phyloP scores from a whole-genome alignment of 1,140 invertebrate species.

The Trypoxylus dichotomus region DNA sequence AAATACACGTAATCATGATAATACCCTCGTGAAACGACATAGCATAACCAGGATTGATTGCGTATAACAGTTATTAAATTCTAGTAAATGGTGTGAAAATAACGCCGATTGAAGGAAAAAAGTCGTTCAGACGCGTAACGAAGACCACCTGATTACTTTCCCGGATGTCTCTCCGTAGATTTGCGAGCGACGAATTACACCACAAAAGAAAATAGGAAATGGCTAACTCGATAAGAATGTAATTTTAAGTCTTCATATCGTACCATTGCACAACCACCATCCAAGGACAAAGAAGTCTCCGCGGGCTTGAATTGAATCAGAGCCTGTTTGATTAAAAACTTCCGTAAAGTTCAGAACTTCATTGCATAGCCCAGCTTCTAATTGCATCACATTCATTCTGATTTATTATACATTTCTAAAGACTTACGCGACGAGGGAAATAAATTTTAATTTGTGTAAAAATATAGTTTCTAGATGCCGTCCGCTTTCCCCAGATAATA shows the following conservation, averaged over 20 bases:
- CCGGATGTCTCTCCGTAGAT: background rate
- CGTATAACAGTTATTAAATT: too few relatives aligned
- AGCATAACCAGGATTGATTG: too few relatives aligned
- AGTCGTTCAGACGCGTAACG: background rate
- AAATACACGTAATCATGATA: too few relatives aligned
- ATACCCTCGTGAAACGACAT: too few relatives aligned
- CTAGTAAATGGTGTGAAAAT: background rate
- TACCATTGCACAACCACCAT: constrained; percentile 41
- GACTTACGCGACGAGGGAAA: constrained; percentile 13
- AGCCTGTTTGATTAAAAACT: constrained; percentile 49
- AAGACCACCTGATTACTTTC: background rate
- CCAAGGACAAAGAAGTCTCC: constrained; percentile 43
- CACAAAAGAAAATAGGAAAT: constrained; percentile 37
- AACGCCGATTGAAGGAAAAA: background rate
- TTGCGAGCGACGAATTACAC: constrained; percentile 19
- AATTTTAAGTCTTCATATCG: constrained; percentile 45
- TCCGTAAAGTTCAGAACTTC: constrained; percentile 36
- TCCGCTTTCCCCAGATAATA: background rate
- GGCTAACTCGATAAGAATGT: constrained; percentile 46
- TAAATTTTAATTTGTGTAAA: constrained; percentile 28
- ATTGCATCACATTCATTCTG: constrained; percentile 35
- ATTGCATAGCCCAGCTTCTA: constrained; percentile 32
- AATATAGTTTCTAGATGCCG: constrained; percentile 23
- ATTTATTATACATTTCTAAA: constrained; percentile 36
- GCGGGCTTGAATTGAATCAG: constrained; percentile 45